Percentiles rank a stretch among this genome's conserved stretches.
Conservation (phyloP, 1,140 invertebrate species). For the Dreissena polymorpha region DNA sequence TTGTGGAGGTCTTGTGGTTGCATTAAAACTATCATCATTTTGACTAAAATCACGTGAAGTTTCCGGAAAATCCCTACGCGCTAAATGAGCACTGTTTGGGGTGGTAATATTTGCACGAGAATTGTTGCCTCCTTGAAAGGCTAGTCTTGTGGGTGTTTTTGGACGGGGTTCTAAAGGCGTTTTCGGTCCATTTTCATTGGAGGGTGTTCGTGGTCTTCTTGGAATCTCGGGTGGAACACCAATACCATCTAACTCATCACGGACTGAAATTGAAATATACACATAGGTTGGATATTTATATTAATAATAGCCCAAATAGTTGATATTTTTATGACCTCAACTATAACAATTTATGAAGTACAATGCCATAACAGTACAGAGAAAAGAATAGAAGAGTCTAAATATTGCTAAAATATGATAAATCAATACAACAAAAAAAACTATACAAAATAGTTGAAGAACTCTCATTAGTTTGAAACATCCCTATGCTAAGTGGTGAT, state of each 20-base stretch:
- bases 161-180: constrained; percentile 67
- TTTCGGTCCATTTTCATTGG: constrained; percentile 63
- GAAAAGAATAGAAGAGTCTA: no score
- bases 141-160: constrained; percentile 70
- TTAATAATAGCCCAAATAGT: no score
- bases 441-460: no score
- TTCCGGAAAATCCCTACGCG: constrained; percentile 53
- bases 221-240: constrained; percentile 55
- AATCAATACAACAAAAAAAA: no score
- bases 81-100: constrained; percentile 60
- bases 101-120: constrained; percentile 21
- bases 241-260: constrained; percentile 46
- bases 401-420: no score
- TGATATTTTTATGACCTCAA: no score
- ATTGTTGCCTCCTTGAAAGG: constrained; percentile 30
- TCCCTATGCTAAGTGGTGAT: no score
- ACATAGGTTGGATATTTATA: no score
- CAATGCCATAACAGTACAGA: no score
- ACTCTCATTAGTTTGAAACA: no score
- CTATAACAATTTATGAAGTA: no score
- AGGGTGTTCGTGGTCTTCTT: constrained; percentile 60
- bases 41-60: constrained; percentile 46
- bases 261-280: constrained; percentile 9
- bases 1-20: constrained; percentile 65
- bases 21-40: constrained; percentile 63